Base-by-base conservation (phyloP, 2,888 invertebrate genomes). In the Pseudococcus viburni region DNA sequence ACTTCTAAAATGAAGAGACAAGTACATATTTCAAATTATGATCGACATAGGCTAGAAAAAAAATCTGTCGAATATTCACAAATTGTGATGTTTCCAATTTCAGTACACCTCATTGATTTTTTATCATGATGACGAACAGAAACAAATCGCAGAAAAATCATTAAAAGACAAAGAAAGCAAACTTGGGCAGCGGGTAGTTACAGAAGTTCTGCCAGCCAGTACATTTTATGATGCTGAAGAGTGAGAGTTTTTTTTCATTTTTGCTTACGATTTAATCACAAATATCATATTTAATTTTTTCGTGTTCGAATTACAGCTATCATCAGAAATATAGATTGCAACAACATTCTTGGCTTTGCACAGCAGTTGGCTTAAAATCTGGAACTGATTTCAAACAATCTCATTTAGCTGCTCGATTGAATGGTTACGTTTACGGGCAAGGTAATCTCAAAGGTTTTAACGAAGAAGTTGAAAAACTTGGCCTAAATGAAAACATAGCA, bases 241-340 rank as follows among this genome's bases (percentile, higher is more conserved):
- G 98, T 98, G 93, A 95, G 96, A 51, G n/a, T n/a, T 12, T n/a
- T n/a, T n/a, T 51, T 4, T 0, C 0, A 11, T 51, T 4, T 0
- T 51, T 51, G n/a, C n/a, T n/a, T n/a, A n/a, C n/a, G n/a, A n/a
- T 51, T 51, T 15, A 12, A 4, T 12, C 9, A 42, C 42, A 12
- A 12, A n/a, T n/a, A n/a, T n/a, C n/a, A n/a, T n/a, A n/a, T n/a
- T n/a, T n/a, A n/a, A n/a, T n/a, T n/a, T n/a, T n/a, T 77, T 84
- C 88, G 89, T 89, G 88, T 89, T 90, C 90, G 90, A 89, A 90
- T 92, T 92, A 48, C 93, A 98, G 98, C 91, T 99, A 99, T 91
- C 98, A 99, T 92, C 99, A 99, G 92, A 99, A 99, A 92, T 98
- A 98, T 92, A 94, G 97, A 90, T 93, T 99, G 88, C 97, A 98